A percentile compares a stretch with the other conserved stretches of the same genome.
Evolutionary conservation across 2,888 invertebrate species (phyloP).

Genomic region (Tetramorium bicarinatum): DNA sequence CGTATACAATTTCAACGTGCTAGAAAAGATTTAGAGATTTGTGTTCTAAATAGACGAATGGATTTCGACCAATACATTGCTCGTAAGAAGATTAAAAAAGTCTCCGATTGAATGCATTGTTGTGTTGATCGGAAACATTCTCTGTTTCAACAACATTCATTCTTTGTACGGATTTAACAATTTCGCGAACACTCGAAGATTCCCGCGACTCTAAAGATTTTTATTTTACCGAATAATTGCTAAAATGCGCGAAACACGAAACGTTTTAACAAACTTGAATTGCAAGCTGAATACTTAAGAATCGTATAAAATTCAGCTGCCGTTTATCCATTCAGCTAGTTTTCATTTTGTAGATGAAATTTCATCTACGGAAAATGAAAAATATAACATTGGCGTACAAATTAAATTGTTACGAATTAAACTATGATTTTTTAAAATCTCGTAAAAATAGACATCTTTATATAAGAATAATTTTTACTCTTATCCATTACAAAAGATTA

Average conservation of each 20-base stretch:
- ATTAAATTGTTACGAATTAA: slow-evolving; percentile 14
- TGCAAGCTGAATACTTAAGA: slow-evolving; percentile 28
- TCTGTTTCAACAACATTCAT: too few relatives aligned
- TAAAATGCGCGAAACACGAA: neutral
- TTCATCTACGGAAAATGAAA: neutral
- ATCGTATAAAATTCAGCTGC: slow-evolving; percentile 32
- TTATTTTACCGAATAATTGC: slow-evolving; percentile 23
- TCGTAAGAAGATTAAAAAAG: slow-evolving; percentile 51
- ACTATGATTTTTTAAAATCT: neutral
- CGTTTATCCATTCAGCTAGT: slow-evolving; percentile 14
- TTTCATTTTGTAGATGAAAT: slow-evolving; percentile 15
- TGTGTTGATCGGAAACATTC: slow-evolving; percentile 24
- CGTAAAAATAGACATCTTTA: neutral
- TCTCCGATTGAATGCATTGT: slow-evolving; percentile 25
- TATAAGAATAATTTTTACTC: neutral
- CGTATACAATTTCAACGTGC: slow-evolving; percentile 32
- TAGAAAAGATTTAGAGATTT: slow-evolving; percentile 26
- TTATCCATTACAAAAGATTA: neutral
- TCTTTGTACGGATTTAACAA: slow-evolving; percentile 33
- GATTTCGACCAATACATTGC: slow-evolving; percentile 34
- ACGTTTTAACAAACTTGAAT: slow-evolving; percentile 25
- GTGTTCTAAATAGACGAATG: slow-evolving; percentile 28
- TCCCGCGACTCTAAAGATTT: slow-evolving; percentile 19
- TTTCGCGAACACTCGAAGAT: slow-evolving; percentile 5
- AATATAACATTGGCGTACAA: neutral